Conservation (phyloP, 1,140 invertebrate genomes). For the Drosophila burlai region DNA sequence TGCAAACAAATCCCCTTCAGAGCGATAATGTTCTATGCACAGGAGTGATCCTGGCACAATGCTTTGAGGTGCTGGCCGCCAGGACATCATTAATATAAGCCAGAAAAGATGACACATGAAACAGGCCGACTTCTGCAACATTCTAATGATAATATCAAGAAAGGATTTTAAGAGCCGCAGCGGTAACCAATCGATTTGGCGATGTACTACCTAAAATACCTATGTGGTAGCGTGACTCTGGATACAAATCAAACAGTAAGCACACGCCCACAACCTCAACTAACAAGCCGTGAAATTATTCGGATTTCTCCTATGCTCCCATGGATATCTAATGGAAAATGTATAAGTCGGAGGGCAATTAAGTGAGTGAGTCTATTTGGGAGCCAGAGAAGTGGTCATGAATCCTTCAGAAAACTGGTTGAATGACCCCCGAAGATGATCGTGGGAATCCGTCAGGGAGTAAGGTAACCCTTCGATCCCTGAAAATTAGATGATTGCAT, state of each 20-base stretch:
- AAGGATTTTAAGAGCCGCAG: slow-evolving; percentile 42
- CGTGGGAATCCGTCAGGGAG: slow-evolving; percentile 57
- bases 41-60: slow-evolving; percentile 47
- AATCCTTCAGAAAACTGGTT: slow-evolving; percentile 51
- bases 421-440: slow-evolving; percentile 67
- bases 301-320: slow-evolving; percentile 3
- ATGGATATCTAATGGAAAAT: slow-evolving; percentile 53
- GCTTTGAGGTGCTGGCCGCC: slow-evolving; percentile 55
- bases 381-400: slow-evolving; percentile 12
- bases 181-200: slow-evolving; percentile 71
- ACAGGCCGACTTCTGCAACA: slow-evolving; percentile 44
- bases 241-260: slow-evolving; percentile 75
- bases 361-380: slow-evolving; percentile 35
- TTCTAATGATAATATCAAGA: slow-evolving; percentile 80
- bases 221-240: slow-evolving; percentile 35
- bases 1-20: slow-evolving; percentile 34
- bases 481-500: slow-evolving; percentile 77
- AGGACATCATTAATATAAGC: slow-evolving; percentile 65
- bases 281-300: slow-evolving; percentile 78
- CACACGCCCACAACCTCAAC: slow-evolving; percentile 68
- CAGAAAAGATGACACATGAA: slow-evolving; percentile 45
- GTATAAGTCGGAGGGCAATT: slow-evolving; percentile 70
- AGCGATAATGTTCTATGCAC: slow-evolving; percentile 21
- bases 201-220: slow-evolving; percentile 9
- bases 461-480: slow-evolving; percentile 62